A percentile compares a stretch with the other conserved stretches of the same genome.
phyloP scores from a whole-genome alignment of 1,140 invertebrate genomes.

The Brachionus paranguensis region DNA sequence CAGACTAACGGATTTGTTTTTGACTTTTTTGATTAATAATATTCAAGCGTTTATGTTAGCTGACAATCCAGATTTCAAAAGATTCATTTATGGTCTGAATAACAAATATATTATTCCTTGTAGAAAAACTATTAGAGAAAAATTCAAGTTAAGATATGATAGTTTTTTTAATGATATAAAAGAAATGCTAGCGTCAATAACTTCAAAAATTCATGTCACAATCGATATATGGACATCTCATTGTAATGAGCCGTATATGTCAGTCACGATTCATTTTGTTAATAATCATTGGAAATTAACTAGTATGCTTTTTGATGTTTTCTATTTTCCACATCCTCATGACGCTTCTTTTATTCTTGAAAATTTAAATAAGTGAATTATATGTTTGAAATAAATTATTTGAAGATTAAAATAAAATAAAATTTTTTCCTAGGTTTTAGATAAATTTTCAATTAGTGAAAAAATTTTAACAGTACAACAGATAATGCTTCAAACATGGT shows the following conservation, averaged over 20 bases:
- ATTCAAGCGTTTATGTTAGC: no score
- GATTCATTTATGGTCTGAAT: no score
- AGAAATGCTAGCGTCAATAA: constrained; percentile 16
- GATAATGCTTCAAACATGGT: neutral
- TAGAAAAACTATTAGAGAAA: constrained; percentile 42
- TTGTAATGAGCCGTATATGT: constrained; percentile 43
- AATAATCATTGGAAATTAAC: constrained; percentile 42
- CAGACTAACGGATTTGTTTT: no score
- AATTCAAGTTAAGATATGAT: constrained; percentile 43
- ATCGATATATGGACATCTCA: constrained; percentile 45
- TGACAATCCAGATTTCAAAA: no score
- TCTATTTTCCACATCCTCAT: constrained; percentile 40
- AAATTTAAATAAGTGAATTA: constrained; percentile 38
- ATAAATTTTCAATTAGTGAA: neutral
- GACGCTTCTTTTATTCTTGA: constrained; percentile 41
- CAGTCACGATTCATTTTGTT: constrained; percentile 44
- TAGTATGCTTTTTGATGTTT: constrained; percentile 26
- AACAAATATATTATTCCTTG: constrained; percentile 16
- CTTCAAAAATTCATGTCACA: constrained; percentile 41
- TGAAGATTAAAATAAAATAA: neutral
- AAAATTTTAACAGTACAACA: neutral
- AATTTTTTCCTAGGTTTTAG: neutral
- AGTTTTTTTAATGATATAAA: constrained; percentile 38
- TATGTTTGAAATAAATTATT: neutral
- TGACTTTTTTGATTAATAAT: no score